Conservation (phyloP, 2,113 vertebrate genomes). For the Stomatorhinus ivindoensis region DNA sequence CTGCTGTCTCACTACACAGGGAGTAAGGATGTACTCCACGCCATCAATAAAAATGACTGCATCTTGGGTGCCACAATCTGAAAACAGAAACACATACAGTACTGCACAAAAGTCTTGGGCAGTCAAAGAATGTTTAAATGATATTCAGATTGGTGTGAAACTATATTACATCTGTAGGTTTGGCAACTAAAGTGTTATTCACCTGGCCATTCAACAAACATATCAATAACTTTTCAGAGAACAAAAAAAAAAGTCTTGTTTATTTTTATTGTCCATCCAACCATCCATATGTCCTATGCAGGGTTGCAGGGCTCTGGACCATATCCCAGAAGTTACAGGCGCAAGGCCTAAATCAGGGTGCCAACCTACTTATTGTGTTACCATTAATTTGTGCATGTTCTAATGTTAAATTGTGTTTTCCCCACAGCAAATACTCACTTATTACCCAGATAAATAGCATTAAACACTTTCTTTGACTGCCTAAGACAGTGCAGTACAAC, state of each 20-base stretch:
- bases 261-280: neutral
- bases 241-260: neutral
- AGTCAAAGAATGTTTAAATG: neutral
- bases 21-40: neutral
- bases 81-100: neutral
- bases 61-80: neutral
- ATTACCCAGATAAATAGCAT: neutral
- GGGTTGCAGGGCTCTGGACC: neutral
- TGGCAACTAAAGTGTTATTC: neutral
- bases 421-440: neutral
- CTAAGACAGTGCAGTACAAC: neutral
- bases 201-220: neutral
- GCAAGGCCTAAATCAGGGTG: too few species aligned
- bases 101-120: neutral
- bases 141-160: neutral
- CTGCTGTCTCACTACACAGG: neutral
- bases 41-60: neutral
- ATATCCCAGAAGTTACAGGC: neutral
- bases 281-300: neutral
- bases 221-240: neutral
- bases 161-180: neutral
- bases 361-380: neutral
- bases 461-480: neutral
- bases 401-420: neutral
- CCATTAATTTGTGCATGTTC: neutral